Conservation (phyloP, 2,113 vertebrate species). For the Protobothrops mucrosquamatus region DNA sequence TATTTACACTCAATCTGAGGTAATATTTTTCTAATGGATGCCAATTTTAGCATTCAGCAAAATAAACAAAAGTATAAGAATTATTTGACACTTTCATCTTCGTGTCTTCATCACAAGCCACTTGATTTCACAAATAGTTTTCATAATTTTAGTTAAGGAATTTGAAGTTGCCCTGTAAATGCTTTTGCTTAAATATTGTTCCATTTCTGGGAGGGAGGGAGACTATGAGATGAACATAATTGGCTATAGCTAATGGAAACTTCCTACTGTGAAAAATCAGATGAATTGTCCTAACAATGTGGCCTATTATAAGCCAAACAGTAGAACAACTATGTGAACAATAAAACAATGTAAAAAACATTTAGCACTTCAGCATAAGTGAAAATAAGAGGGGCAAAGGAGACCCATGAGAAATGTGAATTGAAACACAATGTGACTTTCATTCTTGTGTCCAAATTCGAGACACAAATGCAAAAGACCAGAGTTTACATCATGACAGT, state of each 20-base stretch:
- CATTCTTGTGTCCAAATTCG: not conserved
- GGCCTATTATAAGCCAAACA: not conserved
- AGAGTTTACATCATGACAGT: not conserved
- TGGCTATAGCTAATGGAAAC: not conserved
- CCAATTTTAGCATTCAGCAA: not conserved
- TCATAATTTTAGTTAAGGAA: not conserved
- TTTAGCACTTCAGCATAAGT: not conserved
- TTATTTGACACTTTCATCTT: not conserved
- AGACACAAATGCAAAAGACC: not conserved
- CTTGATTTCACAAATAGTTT: not conserved
- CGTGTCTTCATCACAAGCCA: not conserved
- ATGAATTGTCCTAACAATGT: not conserved
- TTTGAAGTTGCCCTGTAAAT: not conserved
- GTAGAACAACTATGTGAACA: not conserved
- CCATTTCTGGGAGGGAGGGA: not conserved
- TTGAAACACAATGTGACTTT: not conserved
- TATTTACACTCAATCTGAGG: not conserved
- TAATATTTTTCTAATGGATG: not conserved
- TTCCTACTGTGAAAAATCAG: not conserved
- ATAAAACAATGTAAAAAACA: not conserved
- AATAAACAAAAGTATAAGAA: not conserved
- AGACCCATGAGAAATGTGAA: not conserved
- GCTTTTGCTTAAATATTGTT: not conserved
- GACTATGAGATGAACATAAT: not conserved
- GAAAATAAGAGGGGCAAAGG: not conserved